Conservation (phyloP, 2,888 invertebrate species). For the Chaetogeoica ovagalla region DNA sequence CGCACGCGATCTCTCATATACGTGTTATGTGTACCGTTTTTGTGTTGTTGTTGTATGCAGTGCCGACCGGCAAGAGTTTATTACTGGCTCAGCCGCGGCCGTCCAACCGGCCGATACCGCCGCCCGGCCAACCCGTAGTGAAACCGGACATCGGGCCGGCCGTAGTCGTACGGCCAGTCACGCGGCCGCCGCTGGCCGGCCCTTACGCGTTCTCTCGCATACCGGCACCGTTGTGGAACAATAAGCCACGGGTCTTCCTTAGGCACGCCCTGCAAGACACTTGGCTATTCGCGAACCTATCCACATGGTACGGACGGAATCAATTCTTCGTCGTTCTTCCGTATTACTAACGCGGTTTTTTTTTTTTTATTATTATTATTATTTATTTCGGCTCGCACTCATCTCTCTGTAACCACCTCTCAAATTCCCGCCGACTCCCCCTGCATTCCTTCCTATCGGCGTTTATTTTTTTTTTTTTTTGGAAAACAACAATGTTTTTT, state of each 20-base stretch:
- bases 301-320: constrained; percentile 68
- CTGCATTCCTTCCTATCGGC: no score
- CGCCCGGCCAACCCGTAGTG: constrained; percentile 57
- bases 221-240: constrained; percentile 74
- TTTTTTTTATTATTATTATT: background rate
- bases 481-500: no score
- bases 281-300: constrained; percentile 83
- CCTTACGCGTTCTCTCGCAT: constrained; percentile 89
- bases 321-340: background rate
- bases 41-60: constrained; percentile 18
- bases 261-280: constrained; percentile 73
- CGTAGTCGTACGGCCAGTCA: constrained; percentile 61
- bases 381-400: no score
- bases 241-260: constrained; percentile 78
- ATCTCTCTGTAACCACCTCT: no score
- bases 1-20: no score
- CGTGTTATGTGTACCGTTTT: no score
- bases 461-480: no score
- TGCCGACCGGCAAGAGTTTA: constrained; percentile 28
- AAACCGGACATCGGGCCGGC: constrained; percentile 64
- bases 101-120: constrained; percentile 57
- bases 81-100: constrained; percentile 15
- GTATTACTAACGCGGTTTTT: background rate
- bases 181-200: constrained; percentile 78
- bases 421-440: no score